Base-by-base conservation (phyloP, 2,888 invertebrate species). In the Lucinisca nassula region DNA sequence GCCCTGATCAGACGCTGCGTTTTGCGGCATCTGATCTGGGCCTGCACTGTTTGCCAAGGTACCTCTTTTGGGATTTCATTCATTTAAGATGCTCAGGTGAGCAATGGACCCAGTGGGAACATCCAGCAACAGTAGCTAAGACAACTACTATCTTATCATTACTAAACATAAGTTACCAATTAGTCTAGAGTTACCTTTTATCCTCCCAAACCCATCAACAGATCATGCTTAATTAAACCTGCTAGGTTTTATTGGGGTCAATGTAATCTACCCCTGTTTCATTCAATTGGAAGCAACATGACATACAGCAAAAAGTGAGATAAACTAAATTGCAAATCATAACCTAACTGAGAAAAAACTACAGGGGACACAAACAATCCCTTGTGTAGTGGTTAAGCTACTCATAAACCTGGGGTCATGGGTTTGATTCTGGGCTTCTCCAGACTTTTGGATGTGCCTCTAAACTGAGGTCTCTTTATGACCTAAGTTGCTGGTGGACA, bases 181-280 rank as follows among this genome's bases (percentile, higher is more conserved):
- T 67, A 67, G 67, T 67, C 32, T 67, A 32, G 35, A 6, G 67
- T 67, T 67, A 35, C 67, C 67, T 67, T n/a, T 35, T 35, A 67
- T 67, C 67, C 67, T 67, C 67, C 67, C 67, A 8, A 30, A 32
- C 21, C 35, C 35, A 67, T 67, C 67, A 67, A 67, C 67, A 67
- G 17, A 32, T 67, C 67, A 67, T 67, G 67, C 67, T 35, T 35
- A 67, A 67, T 67, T 67, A 67, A 67, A 67, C 67, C 67, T 67
- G 67, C 67, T 67, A 30, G 67, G 35, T 67, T 61, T 67, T 67
- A 67, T 67, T 67, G 67, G 67, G 67, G 67, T 32, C 67, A 67
- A 30, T 67, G 67, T 67, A 67, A 67, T 67, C 67, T 67, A 67
- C 35, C 67, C 67, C 17, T 35, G 21, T 14, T 67, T 32, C 24